Conservation (phyloP, 2,888 invertebrate species). For the Neoitamus cyanurus region DNA sequence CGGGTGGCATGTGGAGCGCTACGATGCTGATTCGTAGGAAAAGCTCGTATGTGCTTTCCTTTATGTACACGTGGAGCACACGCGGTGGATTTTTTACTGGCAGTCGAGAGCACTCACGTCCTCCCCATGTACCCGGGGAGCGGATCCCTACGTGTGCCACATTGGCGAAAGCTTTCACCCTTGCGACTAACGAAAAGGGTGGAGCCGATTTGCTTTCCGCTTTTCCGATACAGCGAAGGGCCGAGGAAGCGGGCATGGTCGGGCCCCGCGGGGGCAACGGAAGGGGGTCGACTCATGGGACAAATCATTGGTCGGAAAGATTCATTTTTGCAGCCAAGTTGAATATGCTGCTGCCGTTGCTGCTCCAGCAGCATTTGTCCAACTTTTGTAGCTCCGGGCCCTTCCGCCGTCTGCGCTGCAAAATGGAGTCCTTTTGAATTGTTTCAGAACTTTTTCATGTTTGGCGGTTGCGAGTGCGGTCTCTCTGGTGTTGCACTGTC, state of each 20-base stretch:
- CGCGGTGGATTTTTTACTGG: slow-evolving; percentile 42
- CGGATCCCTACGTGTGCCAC: slow-evolving; percentile 19
- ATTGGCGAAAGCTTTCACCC: slow-evolving; percentile 44
- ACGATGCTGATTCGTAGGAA: slow-evolving; percentile 51
- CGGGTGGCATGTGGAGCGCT: slow-evolving; percentile 36
- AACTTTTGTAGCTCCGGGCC: background rate
- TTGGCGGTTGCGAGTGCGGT: slow-evolving; percentile 35
- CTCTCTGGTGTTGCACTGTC: slow-evolving; percentile 23
- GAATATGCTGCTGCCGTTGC: slow-evolving; percentile 26
- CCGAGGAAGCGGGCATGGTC: background rate
- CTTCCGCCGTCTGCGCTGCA: background rate
- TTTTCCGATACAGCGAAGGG: slow-evolving; percentile 42
- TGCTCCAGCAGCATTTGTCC: background rate
- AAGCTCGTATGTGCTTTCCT: slow-evolving; percentile 42
- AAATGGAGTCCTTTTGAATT: slow-evolving; percentile 36
- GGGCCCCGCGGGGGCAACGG: background rate
- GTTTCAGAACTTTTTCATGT: slow-evolving; percentile 46
- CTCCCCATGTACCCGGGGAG: slow-evolving; percentile 38
- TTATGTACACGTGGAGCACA: slow-evolving; percentile 48
- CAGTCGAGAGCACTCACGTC: slow-evolving; percentile 35
- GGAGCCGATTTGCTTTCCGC: slow-evolving; percentile 47
- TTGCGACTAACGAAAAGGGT: slow-evolving; percentile 49
- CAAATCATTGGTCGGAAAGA: slow-evolving; percentile 44
- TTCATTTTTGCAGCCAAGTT: slow-evolving; percentile 40
- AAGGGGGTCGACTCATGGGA: background rate